phyloP scores from a whole-genome alignment of 1,140 invertebrate genomes.

The Thaumatotibia leucotreta region DNA sequence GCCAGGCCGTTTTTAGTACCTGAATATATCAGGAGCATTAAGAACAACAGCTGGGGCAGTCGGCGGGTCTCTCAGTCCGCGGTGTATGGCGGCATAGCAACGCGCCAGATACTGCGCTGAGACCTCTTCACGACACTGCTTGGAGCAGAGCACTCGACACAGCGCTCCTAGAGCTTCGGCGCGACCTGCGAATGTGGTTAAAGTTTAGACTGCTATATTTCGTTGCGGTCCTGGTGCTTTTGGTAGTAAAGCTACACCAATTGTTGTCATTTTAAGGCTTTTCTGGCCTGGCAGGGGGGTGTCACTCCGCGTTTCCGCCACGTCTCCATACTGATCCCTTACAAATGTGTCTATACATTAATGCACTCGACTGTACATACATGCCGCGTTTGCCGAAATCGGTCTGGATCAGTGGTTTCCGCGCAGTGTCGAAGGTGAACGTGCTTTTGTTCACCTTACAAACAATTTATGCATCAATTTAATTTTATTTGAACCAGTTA shows the following conservation, averaged over 20 bases:
- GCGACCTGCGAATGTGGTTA: slow-evolving; percentile 84
- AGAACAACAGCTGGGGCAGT: slow-evolving; percentile 64
- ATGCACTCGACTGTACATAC: too few species aligned
- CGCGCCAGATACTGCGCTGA: slow-evolving; percentile 95
- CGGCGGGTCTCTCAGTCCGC: slow-evolving; percentile 84
- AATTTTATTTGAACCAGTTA: too few species aligned
- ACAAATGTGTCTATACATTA: too few species aligned
- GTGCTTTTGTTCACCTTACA: too few species aligned
- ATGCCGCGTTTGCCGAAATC: too few species aligned
- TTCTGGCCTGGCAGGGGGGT: too few species aligned
- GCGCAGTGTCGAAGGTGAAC: too few species aligned
- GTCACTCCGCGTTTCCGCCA: too few species aligned
- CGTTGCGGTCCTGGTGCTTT: neutral
- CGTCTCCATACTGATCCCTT: too few species aligned
- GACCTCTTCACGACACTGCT: slow-evolving; percentile 97
- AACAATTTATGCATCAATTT: too few species aligned
- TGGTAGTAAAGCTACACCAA: slow-evolving; percentile 5
- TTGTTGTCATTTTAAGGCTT: too few species aligned
- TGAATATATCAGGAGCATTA: slow-evolving; percentile 64
- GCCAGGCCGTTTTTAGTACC: slow-evolving; percentile 40
- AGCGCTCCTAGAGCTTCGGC: slow-evolving; percentile 97
- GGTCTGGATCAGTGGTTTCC: too few species aligned
- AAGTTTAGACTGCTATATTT: slow-evolving; percentile 22
- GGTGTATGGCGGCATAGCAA: slow-evolving; percentile 94
- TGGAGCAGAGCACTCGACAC: slow-evolving; percentile 96